phyloP scores from a whole-genome alignment of 2,797 vertebrate genomes.

The Ficedula albicollis region DNA sequence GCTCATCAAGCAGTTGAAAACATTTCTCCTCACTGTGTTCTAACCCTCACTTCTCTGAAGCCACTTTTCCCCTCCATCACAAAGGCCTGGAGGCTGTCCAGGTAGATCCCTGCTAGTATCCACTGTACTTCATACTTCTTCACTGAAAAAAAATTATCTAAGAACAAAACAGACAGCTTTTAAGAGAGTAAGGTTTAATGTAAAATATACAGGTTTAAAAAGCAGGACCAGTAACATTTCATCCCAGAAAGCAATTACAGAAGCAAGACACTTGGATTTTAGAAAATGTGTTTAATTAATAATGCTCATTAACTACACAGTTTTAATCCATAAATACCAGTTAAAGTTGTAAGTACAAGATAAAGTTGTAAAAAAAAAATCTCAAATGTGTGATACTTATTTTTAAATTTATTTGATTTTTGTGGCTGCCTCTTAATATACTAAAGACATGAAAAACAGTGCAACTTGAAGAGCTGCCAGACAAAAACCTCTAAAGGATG shows the following conservation, averaged over 20 bases:
- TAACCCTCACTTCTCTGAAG: not conserved
- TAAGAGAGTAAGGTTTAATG: not conserved
- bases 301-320: slow-evolving; percentile 49
- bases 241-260: slow-evolving; percentile 24
- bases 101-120: not conserved
- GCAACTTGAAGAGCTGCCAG: slow-evolving; percentile 1
- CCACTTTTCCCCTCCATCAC: not conserved
- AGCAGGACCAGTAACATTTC: not conserved
- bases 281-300: slow-evolving; percentile 62
- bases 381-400: slow-evolving; percentile 8
- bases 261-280: slow-evolving; percentile 5
- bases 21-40: not conserved
- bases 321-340: slow-evolving; percentile 62
- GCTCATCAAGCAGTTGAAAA: not conserved
- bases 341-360: not conserved
- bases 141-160: not conserved
- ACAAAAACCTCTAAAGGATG: not conserved
- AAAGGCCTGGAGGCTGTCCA: not conserved
- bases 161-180: not conserved
- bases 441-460: not conserved
- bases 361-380: slow-evolving; percentile 22
- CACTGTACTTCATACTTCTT: not conserved
- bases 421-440: slow-evolving; percentile 2
- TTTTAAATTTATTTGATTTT: slow-evolving; percentile 37
- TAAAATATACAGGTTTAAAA: not conserved